Evolutionary conservation across 23 tunicate species (phyloP).

Genomic region (Clavelina lepadiformis): DNA sequence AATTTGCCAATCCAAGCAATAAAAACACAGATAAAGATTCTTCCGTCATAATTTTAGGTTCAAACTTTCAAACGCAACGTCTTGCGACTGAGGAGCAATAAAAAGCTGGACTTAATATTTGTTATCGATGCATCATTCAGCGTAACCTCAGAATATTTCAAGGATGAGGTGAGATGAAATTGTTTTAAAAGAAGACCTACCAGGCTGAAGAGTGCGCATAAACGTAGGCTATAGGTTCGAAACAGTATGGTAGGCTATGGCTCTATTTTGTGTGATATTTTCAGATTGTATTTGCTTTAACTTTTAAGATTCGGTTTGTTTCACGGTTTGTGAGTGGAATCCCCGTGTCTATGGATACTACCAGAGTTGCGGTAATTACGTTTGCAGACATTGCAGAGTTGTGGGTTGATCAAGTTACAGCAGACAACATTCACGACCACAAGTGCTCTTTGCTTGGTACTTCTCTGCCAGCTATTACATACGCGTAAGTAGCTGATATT

Average conservation of each 20-base stretch:
- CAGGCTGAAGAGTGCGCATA: background rate
- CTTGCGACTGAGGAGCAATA: constrained; percentile 40
- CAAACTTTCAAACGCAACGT: constrained; percentile 65
- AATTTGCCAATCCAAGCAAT: too few relatives aligned
- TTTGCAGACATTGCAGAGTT: constrained; percentile 61
- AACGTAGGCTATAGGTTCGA: background rate
- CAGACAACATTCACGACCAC: constrained; percentile 89
- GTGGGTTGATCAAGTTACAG: constrained; percentile 93
- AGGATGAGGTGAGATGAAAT: constrained; percentile 52
- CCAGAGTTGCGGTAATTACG: constrained; percentile 93
- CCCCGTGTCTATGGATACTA: constrained; percentile 76
- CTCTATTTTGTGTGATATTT: background rate
- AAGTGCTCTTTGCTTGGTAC: constrained; percentile 86
- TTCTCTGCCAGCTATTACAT: constrained; percentile 65
- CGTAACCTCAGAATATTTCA: constrained; percentile 60
- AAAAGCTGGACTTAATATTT: constrained; percentile 67
- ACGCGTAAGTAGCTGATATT: constrained; percentile 94
- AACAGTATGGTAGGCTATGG: background rate
- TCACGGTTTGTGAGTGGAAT: constrained; percentile 90
- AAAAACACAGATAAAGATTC: background rate
- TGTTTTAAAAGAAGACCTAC: background rate
- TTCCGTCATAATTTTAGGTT: constrained; percentile 30
- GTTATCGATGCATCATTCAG: constrained; percentile 87
- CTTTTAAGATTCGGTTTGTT: constrained; percentile 76
- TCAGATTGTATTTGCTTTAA: background rate